Percentiles rank a stretch among this genome's conserved stretches.
These are phyloP conservation scores for Eurytoma adleriae DNA, from an alignment of 2,888 invertebrate genomes.

Conservation along the genomic window DNA sequence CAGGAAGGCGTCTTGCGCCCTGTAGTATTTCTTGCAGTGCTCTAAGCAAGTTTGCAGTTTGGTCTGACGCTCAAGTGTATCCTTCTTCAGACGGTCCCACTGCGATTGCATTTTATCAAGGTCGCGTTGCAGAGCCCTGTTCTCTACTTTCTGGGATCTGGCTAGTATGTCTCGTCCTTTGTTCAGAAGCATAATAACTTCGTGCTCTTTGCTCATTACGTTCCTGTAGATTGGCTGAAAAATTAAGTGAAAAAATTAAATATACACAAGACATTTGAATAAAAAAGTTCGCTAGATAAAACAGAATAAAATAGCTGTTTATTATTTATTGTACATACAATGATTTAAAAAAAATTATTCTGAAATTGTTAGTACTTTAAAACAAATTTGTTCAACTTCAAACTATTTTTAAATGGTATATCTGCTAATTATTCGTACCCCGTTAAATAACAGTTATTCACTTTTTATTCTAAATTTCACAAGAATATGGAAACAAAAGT, in stretches of 20 bases:
- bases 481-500: too few relatives aligned
- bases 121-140: constrained; percentile 84
- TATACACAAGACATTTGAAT: neutral
- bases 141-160: constrained; percentile 76
- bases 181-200: constrained; percentile 94
- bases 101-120: constrained; percentile 92
- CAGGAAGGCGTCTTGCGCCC: constrained; percentile 89
- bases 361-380: too few relatives aligned
- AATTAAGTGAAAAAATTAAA: neutral
- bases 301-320: too few relatives aligned
- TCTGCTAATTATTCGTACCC: too few relatives aligned
- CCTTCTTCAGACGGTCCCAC: constrained; percentile 94
- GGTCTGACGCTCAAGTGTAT: constrained; percentile 91
- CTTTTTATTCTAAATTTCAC: too few relatives aligned
- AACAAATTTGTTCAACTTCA: too few relatives aligned
- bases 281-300: too few relatives aligned
- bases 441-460: too few relatives aligned
- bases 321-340: neutral
- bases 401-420: too few relatives aligned
- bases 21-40: constrained; percentile 93
- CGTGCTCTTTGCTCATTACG: constrained; percentile 92
- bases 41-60: constrained; percentile 90
- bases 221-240: constrained; percentile 88
- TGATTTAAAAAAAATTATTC: neutral
- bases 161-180: constrained; percentile 87